phyloP scores from a whole-genome alignment of 2,113 vertebrate species.

The Lichenostomus cassidix region DNA sequence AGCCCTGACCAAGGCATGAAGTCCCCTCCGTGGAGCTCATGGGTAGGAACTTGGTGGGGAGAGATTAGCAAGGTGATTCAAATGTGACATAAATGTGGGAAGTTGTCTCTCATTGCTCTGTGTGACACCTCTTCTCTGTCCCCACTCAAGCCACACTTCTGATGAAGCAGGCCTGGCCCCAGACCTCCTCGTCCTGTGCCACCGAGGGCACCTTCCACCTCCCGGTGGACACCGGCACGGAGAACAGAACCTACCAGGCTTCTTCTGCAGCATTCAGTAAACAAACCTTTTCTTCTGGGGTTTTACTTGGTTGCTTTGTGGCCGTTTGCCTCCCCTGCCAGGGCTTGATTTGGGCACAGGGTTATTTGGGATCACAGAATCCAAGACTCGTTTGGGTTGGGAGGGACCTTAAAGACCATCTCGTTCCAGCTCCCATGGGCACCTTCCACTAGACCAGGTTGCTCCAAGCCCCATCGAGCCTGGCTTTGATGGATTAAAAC shows the following conservation, averaged over 20 bases:
- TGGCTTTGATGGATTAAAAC: background rate
- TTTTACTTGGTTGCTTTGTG: background rate
- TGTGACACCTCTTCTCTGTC: conserved; percentile 77
- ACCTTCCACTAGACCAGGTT: background rate
- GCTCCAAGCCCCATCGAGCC: background rate
- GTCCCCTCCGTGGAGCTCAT: background rate
- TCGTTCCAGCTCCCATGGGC: background rate
- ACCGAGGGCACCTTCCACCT: conserved; percentile 90
- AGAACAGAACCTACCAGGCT: conserved; percentile 89
- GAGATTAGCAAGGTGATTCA: background rate
- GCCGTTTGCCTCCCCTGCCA: background rate
- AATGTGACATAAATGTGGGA: fast-evolving
- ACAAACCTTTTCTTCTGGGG: conserved; percentile 66
- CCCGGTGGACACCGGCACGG: conserved; percentile 86
- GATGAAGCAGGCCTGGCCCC: conserved; percentile 92
- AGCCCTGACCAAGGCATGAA: background rate
- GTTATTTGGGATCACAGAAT: background rate
- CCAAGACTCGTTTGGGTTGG: background rate
- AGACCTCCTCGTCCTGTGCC: conserved; percentile 84
- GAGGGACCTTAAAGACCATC: background rate
- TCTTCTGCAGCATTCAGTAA: conserved; percentile 91
- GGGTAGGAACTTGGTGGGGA: background rate
- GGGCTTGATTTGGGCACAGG: background rate
- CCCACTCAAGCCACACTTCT: conserved; percentile 85
- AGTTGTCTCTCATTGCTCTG: background rate